Conservation (phyloP, 2,888 invertebrate genomes). For the Eilema caniola region DNA sequence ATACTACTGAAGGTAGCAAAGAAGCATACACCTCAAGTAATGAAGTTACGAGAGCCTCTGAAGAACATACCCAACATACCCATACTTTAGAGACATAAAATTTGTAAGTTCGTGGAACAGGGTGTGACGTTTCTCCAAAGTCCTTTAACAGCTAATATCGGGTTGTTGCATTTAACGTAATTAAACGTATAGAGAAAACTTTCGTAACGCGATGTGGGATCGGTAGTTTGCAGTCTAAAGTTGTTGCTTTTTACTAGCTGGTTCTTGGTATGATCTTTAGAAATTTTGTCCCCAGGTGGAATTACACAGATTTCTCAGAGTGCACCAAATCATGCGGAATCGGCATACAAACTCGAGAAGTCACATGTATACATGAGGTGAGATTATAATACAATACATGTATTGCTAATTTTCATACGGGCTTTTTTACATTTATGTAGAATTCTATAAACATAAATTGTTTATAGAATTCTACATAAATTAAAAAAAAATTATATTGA, state of each 20-base stretch:
- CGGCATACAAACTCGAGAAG: constrained; percentile 96
- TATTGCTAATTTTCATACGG: too few species aligned
- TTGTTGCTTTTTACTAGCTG: neutral
- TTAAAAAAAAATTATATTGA: too few species aligned
- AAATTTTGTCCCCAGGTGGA: constrained; percentile 89
- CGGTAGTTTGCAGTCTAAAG: neutral
- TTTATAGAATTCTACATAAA: neutral
- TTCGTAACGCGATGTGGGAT: neutral
- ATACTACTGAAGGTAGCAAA: neutral
- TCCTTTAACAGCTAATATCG: neutral
- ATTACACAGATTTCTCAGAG: constrained; percentile 94
- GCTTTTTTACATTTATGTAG: too few species aligned
- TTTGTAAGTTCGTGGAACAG: too few species aligned
- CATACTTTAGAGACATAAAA: too few species aligned
- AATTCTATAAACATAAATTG: neutral
- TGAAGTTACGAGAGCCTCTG: neutral
- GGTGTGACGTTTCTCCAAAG: too few species aligned
- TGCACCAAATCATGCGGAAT: constrained; percentile 98
- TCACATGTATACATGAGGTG: constrained; percentile 94
- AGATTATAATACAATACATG: too few species aligned
- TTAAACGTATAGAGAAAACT: neutral
- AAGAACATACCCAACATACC: neutral
- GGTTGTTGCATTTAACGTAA: neutral
- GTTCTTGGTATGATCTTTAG: too few species aligned
- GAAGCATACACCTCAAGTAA: neutral